Conservation (phyloP, 2,113 vertebrate genomes). For the Brienomyrus longianalis region DNA sequence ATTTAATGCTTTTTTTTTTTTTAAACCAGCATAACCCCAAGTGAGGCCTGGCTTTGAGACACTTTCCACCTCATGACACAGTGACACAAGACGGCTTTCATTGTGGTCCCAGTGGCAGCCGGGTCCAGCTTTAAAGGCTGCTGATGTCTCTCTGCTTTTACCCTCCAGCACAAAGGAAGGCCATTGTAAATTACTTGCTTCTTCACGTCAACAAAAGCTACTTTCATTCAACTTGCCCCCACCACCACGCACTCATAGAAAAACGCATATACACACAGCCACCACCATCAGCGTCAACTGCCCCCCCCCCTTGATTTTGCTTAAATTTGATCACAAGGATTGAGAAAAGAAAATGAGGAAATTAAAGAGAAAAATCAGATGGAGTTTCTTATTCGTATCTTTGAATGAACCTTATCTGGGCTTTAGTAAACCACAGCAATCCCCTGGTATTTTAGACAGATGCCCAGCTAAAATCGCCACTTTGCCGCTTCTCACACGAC, state of each 20-base stretch:
- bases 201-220: constrained; percentile 99
- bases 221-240: constrained; percentile 83
- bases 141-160: constrained; percentile 96
- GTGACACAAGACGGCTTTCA: constrained; percentile 79
- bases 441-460: constrained; percentile 89
- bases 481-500: constrained; percentile 93
- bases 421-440: constrained; percentile 97
- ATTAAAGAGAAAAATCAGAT: constrained; percentile 78
- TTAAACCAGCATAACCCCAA: constrained; percentile 68
- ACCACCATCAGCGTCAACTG: constrained; percentile 17
- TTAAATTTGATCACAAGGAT: constrained; percentile 99
- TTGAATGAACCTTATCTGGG: constrained; percentile 97
- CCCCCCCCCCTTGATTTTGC: constrained; percentile 84
- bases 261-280: not conserved
- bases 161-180: constrained; percentile 98
- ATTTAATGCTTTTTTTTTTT: constrained; percentile 36
- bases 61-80: constrained; percentile 97
- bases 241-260: not conserved
- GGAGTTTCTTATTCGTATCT: constrained; percentile 93
- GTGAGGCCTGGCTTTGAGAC: constrained; percentile 98
- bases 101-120: constrained; percentile 95
- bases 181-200: constrained; percentile 99
- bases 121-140: constrained; percentile 99
- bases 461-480: constrained; percentile 98
- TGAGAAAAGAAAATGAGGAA: constrained; percentile 86